phyloP scores from a whole-genome alignment of 2,113 vertebrate species.

The Rhombomys opimus region DNA sequence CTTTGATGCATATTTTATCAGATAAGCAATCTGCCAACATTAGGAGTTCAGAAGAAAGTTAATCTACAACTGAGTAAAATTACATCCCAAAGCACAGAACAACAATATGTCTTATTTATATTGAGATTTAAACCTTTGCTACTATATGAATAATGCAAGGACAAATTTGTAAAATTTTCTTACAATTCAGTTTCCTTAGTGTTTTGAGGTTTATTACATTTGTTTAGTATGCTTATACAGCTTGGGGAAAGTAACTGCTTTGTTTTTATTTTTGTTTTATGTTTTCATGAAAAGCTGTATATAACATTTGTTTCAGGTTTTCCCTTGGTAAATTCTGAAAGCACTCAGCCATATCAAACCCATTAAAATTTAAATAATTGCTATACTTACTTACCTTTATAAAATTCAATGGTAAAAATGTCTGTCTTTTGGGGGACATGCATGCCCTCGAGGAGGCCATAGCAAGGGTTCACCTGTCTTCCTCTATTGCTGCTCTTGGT shows the following conservation, averaged over 20 bases:
- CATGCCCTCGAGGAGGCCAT: not conserved
- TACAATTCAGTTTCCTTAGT: not conserved
- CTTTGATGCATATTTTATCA: constrained; percentile 70
- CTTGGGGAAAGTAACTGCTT: not conserved
- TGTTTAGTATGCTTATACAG: not conserved
- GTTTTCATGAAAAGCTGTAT: not conserved
- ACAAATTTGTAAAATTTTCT: not conserved
- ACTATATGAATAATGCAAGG: not conserved
- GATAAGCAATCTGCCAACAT: constrained; percentile 59
- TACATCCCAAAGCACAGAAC: not conserved
- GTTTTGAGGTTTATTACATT: not conserved
- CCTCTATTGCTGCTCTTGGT: not conserved
- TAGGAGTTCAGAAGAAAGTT: constrained; percentile 36
- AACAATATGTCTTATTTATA: not conserved
- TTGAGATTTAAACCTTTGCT: not conserved
- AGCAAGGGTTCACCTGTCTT: not conserved
- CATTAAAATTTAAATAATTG: not conserved
- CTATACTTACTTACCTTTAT: not conserved
- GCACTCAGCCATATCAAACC: not conserved
- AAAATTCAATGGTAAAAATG: not conserved
- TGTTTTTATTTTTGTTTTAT: not conserved
- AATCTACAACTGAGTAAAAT: constrained; percentile 12
- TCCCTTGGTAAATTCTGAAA: not conserved
- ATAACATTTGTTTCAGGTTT: not conserved
- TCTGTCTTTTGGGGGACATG: not conserved